Evolutionary conservation across 35 echinoderm and acorn worm genomes (phyloP), one percentile per base, ranked within the genome.

Genomic region (Ophiothrix spiculata): DNA sequence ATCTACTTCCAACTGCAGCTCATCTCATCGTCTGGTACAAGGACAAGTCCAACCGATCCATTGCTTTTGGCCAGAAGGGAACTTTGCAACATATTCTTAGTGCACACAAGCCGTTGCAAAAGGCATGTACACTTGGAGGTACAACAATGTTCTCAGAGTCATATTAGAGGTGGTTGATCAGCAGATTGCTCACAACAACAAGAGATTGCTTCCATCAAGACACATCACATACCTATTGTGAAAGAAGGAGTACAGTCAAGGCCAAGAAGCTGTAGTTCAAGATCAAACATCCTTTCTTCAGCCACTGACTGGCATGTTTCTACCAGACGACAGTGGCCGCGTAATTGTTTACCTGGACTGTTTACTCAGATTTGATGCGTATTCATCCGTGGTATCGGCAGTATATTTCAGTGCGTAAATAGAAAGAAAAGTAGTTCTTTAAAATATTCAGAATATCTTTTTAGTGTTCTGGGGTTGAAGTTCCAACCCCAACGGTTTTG

Each of bases 71-170:
- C 8, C 8, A 54, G 45, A 54, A 54, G 45, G 45, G 45, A 11
- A 54, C 45, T 54, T 21, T 54, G 45, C 45, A 54, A 54, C 45
- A 54, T 54, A 21, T 54, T 54, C 21, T 54, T 54, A 54, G 45
- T 54, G 45, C 45, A 54, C 45, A 54, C 19, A 41, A 14, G 35
- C 23, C 4, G 32, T 84, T n/a, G 0, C 82, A 15, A 35, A 41
- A 10, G 82, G 82, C 35, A 64, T 64, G 46, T 84, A 84, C 35
- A 84, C 82, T 15, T 84, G 46, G 54, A 15, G 56, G 6, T 31
- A 64, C 36, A 84, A 84, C 56, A 63, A 84, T 84, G 82, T 84
- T 37, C 31, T 84, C 32, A 84, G 28, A 64, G 54, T 74, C 12
- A 73, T 37, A 64, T 41, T 73, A 21, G 56, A 85, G 25, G 60